phyloP scores from a whole-genome alignment of 2,888 invertebrate species.

The Agrotis exclamationis region DNA sequence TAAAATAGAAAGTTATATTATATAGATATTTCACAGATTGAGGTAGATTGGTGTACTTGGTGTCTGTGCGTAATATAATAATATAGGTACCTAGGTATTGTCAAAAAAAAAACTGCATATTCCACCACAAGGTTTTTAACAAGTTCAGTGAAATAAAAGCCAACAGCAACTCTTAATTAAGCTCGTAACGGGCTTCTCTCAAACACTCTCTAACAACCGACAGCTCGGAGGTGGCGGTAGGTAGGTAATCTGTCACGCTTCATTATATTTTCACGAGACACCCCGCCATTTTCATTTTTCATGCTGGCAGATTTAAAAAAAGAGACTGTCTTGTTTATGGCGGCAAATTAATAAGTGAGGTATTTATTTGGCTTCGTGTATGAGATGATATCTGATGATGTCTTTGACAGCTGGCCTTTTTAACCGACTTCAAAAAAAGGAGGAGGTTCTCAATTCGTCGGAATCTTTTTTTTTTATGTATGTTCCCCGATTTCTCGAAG shows the following conservation, averaged over 20 bases:
- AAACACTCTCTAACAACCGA: constrained; percentile 31
- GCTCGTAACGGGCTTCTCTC: constrained; percentile 8
- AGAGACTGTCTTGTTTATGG: constrained; percentile 3
- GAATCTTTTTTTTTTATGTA: too few species aligned
- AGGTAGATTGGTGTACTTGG: too few species aligned
- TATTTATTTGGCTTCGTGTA: too few species aligned
- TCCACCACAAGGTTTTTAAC: background rate
- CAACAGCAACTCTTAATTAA: constrained; percentile 29
- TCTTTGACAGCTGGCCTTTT: too few species aligned
- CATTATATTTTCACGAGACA: constrained; percentile 56
- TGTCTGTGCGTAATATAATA: too few species aligned
- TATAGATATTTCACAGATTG: too few species aligned
- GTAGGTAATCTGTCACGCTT: constrained; percentile 52
- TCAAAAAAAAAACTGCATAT: background rate
- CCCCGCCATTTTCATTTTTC: constrained; percentile 23
- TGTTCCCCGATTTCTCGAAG: too few species aligned
- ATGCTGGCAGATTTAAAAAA: background rate
- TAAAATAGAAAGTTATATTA: too few species aligned
- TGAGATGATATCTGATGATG: too few species aligned
- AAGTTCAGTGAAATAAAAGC: background rate
- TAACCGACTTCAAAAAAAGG: too few species aligned
- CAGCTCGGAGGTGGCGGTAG: constrained; percentile 38
- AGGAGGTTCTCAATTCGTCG: too few species aligned
- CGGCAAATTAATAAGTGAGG: background rate
- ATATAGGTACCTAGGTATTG: too few species aligned